These are phyloP conservation scores for Pemphredon lugubris DNA, from an alignment of 2,888 invertebrate genomes.

Conservation along the genomic window DNA sequence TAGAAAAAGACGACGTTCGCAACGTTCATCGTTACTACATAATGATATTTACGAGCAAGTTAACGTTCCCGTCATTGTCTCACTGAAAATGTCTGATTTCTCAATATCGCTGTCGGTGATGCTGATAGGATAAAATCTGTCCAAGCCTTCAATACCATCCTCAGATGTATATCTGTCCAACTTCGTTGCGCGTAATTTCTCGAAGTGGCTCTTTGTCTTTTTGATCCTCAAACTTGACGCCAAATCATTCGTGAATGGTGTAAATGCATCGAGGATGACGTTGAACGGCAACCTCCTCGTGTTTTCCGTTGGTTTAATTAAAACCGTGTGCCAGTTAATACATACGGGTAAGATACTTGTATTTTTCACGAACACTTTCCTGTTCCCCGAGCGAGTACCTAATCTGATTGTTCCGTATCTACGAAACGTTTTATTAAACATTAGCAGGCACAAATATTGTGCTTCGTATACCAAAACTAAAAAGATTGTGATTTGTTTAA, in stretches of 20 bases:
- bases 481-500: no score
- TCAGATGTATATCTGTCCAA: slow-evolving; percentile 7
- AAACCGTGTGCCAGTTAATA: slow-evolving; percentile 74
- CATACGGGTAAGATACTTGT: slow-evolving; percentile 69
- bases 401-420: slow-evolving; percentile 69
- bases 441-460: no score
- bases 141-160: background rate
- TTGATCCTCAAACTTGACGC: slow-evolving; percentile 16
- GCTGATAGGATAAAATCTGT: background rate
- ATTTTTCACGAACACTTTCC: slow-evolving; percentile 72
- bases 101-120: background rate
- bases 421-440: slow-evolving; percentile 12
- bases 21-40: background rate
- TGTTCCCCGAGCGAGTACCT: slow-evolving; percentile 44
- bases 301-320: slow-evolving; percentile 42
- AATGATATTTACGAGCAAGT: slow-evolving; percentile 16
- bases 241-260: slow-evolving; percentile 50
- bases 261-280: slow-evolving; percentile 63
- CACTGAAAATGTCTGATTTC: background rate
- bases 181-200: slow-evolving; percentile 3
- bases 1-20: no score
- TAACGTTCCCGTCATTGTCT: background rate
- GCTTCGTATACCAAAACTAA: no score
- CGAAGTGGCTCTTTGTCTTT: background rate
- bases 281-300: slow-evolving; percentile 62